These are phyloP conservation scores for Epistrophe eligans DNA, from an alignment of 2,888 invertebrate genomes.

Conservation along the genomic window DNA sequence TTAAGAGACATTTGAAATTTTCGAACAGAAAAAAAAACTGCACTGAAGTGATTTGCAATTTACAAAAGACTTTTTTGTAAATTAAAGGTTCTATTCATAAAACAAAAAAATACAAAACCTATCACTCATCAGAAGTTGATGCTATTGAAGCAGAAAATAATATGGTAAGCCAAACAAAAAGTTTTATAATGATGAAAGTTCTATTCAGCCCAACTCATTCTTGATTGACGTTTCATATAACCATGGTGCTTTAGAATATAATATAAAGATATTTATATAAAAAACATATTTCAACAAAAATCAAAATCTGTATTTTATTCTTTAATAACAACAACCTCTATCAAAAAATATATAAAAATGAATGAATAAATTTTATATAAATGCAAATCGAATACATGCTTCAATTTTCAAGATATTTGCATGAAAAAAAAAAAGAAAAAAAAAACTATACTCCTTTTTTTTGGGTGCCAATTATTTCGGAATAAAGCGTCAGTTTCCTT, in stretches of 20 bases:
- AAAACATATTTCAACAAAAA: neutral
- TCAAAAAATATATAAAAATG: neutral
- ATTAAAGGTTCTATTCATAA: neutral
- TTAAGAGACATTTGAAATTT: no score
- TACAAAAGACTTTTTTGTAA: neutral
- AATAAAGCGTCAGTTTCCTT: constrained; percentile 17
- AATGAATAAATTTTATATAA: constrained; percentile 10
- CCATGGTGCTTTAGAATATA: neutral
- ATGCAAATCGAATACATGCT: constrained; percentile 30
- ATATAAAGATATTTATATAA: neutral
- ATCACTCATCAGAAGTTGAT: neutral
- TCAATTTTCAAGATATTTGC: constrained; percentile 26
- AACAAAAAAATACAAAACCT: neutral
- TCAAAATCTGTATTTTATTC: constrained; percentile 8
- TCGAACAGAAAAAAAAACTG: no score
- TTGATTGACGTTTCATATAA: constrained; percentile 11
- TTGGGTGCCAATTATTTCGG: constrained; percentile 37
- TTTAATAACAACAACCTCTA: neutral
- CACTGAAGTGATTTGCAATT: neutral
- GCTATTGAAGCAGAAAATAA: constrained; percentile 16
- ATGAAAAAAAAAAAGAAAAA: neutral
- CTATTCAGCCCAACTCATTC: constrained; percentile 21
- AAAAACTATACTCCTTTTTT: neutral
- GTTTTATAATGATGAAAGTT: constrained; percentile 39
- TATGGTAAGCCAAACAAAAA: constrained; percentile 10